phyloP scores from a whole-genome alignment of 2,888 invertebrate genomes.

The Synanthedon myopaeformis region DNA sequence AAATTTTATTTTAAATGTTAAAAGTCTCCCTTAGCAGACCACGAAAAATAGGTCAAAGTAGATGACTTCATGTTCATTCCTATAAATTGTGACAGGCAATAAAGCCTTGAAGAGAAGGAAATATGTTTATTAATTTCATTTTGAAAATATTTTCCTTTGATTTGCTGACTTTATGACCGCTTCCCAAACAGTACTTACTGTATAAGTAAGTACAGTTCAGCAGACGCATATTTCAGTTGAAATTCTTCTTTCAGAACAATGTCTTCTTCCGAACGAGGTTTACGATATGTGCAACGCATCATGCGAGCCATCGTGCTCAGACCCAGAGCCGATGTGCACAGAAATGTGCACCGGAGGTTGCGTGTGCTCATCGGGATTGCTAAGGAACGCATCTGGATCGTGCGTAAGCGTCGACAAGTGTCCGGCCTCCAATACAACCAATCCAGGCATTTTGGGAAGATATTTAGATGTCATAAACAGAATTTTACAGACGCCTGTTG shows the following conservation, averaged over 20 bases:
- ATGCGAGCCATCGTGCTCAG: slow-evolving; percentile 46
- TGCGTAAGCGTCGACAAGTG: slow-evolving; percentile 51
- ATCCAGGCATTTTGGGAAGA: slow-evolving; percentile 26
- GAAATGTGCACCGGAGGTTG: slow-evolving; percentile 45
- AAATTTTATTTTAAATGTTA: no score
- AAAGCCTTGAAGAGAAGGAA: no score
- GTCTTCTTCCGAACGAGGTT: slow-evolving; percentile 44
- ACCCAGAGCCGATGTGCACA: slow-evolving; percentile 50
- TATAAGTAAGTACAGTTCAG: no score
- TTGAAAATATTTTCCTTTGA: no score
- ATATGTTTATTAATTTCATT: no score
- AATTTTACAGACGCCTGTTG: slow-evolving; percentile 30
- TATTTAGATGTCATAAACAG: slow-evolving; percentile 46
- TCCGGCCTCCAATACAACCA: slow-evolving; percentile 27
- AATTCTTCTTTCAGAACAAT: slow-evolving; percentile 27
- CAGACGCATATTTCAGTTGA: no score
- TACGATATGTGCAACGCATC: slow-evolving; percentile 44
- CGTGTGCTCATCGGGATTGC: slow-evolving; percentile 41
- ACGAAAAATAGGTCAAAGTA: no score
- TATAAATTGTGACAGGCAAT: no score
- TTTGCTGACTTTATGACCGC: no score
- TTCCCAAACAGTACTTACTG: no score
- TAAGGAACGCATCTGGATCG: slow-evolving; percentile 32
- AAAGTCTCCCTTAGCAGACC: no score
- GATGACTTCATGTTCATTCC: no score